Conservation (phyloP, 2,113 vertebrate genomes). For the Myxocyprinus asiaticus region DNA sequence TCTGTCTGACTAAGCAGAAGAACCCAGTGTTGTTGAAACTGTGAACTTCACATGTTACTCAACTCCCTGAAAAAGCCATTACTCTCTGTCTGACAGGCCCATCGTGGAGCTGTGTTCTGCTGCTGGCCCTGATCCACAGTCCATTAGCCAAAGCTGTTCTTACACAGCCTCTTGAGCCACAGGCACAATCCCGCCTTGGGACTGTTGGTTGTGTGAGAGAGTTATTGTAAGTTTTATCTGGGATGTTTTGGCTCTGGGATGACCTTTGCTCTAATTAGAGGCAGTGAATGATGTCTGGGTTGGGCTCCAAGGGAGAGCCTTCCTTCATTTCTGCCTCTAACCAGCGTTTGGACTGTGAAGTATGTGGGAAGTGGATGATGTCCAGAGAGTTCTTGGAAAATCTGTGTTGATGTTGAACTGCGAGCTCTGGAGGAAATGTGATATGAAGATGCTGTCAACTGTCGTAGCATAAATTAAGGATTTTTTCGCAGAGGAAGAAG, state of each 20-base stretch:
- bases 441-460: neutral
- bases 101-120: neutral
- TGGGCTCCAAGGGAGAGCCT: slow-evolving; percentile 10
- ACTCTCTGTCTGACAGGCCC: neutral
- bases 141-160: slow-evolving; percentile 11
- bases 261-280: slow-evolving; percentile 56
- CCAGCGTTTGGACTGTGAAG: neutral
- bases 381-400: slow-evolving; percentile 46
- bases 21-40: slow-evolving; percentile 5
- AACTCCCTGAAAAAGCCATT: slow-evolving; percentile 17
- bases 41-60: slow-evolving; percentile 18
- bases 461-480: neutral
- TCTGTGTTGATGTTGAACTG: neutral
- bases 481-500: neutral
- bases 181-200: neutral
- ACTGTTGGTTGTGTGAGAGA: neutral
- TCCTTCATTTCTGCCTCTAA: slow-evolving; percentile 39
- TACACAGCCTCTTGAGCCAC: neutral
- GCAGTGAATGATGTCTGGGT: slow-evolving; percentile 33
- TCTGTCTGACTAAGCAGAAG: neutral
- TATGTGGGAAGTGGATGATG: neutral
- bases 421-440: neutral
- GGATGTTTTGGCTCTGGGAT: slow-evolving; percentile 39
- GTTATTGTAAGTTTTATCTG: slow-evolving; percentile 41
- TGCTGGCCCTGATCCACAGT: neutral